Conservation (phyloP, 92 coral and sea anemone species). For the Pocillopora meandrina region DNA sequence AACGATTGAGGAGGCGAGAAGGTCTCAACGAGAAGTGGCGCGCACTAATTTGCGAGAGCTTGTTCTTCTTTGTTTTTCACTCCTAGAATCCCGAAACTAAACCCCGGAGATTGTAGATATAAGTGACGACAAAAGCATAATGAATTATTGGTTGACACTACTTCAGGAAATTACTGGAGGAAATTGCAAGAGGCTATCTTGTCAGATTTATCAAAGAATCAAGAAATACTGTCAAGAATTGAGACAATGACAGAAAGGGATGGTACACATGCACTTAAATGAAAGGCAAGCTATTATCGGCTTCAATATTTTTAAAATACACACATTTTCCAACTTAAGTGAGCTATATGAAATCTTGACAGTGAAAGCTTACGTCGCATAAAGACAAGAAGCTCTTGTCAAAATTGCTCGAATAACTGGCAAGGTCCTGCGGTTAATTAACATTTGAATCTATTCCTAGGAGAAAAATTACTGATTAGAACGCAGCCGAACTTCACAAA, state of each 20-base stretch:
- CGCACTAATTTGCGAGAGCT: slow-evolving; percentile 46
- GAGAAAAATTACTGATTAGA: slow-evolving; percentile 33
- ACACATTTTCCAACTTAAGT: slow-evolving; percentile 79
- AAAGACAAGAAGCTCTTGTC: slow-evolving; percentile 59
- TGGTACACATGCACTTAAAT: slow-evolving; percentile 94
- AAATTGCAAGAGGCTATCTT: slow-evolving; percentile 98
- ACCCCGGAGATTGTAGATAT: slow-evolving; percentile 93
- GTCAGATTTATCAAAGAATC: slow-evolving; percentile 98
- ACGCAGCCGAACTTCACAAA: slow-evolving; percentile 25
- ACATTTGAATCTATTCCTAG: slow-evolving; percentile 50
- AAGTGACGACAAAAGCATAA: slow-evolving; percentile 96
- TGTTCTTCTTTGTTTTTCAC: slow-evolving; percentile 57
- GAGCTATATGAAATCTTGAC: slow-evolving; percentile 74
- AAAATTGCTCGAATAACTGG: slow-evolving; percentile 58
- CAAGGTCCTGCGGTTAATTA: slow-evolving; percentile 72
- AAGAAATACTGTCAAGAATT: slow-evolving; percentile 89
- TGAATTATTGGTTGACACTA: slow-evolving; percentile 98
- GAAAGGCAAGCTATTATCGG: slow-evolving; percentile 83
- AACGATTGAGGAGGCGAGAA: slow-evolving; percentile 20
- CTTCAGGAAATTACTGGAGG: slow-evolving; percentile 99
- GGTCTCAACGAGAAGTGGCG: slow-evolving; percentile 24
- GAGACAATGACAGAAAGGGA: slow-evolving; percentile 89
- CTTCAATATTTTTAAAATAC: slow-evolving; percentile 83
- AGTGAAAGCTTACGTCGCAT: slow-evolving; percentile 43
- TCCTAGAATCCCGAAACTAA: slow-evolving; percentile 55